Conservation (phyloP, 1,140 invertebrate species). For the Lamellibrachia luymesi region DNA sequence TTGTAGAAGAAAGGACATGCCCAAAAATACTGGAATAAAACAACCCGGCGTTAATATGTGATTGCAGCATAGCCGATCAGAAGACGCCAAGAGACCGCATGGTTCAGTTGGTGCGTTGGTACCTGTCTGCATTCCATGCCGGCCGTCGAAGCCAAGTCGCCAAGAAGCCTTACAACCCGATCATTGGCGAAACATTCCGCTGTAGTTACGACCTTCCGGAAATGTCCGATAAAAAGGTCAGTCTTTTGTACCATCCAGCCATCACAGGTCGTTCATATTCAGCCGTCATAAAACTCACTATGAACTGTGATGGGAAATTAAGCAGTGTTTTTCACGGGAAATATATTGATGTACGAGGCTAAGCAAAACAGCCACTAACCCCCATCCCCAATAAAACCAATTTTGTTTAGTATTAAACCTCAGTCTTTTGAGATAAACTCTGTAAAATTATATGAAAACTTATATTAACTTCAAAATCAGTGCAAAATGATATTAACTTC, state of each 20-base stretch:
- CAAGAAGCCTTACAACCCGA: conserved; percentile 60
- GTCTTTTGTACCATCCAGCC: background rate
- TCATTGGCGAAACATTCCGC: conserved; percentile 57
- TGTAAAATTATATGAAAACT: too few species aligned
- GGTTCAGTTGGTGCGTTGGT: conserved; percentile 76
- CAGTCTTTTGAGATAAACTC: too few species aligned
- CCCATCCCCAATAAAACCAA: too few species aligned
- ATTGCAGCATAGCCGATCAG: conserved; percentile 76
- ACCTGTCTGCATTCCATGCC: conserved; percentile 70
- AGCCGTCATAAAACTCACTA: background rate
- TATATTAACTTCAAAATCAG: too few species aligned
- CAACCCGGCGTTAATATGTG: conserved; percentile 17
- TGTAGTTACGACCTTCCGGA: conserved; percentile 54
- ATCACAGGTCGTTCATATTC: background rate
- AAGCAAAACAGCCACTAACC: too few species aligned
- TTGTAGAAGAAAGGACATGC: too few species aligned
- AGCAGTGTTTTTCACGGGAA: too few species aligned
- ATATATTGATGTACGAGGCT: background rate
- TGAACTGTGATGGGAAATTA: too few species aligned
- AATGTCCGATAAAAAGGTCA: background rate
- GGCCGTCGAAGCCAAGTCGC: conserved; percentile 85
- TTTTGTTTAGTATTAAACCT: too few species aligned
- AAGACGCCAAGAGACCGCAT: conserved; percentile 83
- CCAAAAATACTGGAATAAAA: too few species aligned
- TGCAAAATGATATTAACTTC: too few species aligned